phyloP scores from a whole-genome alignment of 1,140 invertebrate species.

The Helicorthomorpha holstii region DNA sequence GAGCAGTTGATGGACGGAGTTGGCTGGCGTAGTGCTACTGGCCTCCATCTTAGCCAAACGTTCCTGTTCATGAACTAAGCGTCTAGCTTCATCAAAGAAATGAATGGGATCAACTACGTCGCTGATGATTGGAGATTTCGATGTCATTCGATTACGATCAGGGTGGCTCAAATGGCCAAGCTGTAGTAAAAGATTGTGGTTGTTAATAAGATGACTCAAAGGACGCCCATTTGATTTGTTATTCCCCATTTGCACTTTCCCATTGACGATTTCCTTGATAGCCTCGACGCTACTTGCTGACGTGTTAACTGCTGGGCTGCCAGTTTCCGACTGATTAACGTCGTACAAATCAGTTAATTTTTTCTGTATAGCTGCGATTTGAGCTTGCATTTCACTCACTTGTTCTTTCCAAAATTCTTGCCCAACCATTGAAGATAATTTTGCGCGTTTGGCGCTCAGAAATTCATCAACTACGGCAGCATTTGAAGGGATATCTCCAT shows the following conservation, averaged over 20 bases:
- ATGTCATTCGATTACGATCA: neutral
- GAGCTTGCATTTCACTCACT: conserved; percentile 67
- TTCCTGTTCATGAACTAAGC: conserved; percentile 38
- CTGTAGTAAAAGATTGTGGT: neutral
- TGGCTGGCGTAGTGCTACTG: conserved; percentile 16
- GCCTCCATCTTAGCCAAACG: conserved; percentile 47
- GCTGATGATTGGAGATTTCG: neutral
- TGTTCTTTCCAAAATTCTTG: conserved; percentile 59
- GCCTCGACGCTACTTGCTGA: too few relatives aligned
- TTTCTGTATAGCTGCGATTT: conserved; percentile 75
- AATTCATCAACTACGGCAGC: neutral
- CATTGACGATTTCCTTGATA: too few relatives aligned
- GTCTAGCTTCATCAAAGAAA: conserved; percentile 13
- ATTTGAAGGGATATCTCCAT: conserved; percentile 4
- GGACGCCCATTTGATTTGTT: too few relatives aligned
- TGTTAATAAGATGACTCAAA: neutral
- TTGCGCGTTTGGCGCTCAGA: conserved; percentile 5
- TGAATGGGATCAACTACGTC: conserved; percentile 10
- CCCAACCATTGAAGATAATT: conserved; percentile 7
- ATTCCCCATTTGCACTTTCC: too few relatives aligned
- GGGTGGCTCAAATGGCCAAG: neutral
- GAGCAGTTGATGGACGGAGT: conserved; percentile 19
- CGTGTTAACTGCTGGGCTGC: too few relatives aligned
- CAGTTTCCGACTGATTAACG: conserved; percentile 40
- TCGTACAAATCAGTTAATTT: conserved; percentile 73